Base-by-base conservation (phyloP, 2,888 invertebrate species). In the Nymphalis polychloros region DNA sequence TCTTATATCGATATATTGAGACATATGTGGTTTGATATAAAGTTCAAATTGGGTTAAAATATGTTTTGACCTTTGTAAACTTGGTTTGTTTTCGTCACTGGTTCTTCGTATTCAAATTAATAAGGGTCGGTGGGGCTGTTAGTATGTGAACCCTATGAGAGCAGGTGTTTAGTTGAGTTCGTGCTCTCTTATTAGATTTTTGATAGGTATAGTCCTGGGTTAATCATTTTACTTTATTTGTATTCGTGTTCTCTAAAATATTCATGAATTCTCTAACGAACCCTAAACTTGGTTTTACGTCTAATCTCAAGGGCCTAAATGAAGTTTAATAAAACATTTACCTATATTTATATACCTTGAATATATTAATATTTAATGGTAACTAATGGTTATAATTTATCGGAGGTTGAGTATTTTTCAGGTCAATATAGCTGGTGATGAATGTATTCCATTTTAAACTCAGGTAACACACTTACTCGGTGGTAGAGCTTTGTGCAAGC, bases 41-140 rank as follows among this genome's bases (percentile, higher is more conserved):
- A 64, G 67, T 55, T 66, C 20, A 67, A 63, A 55, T 59, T 72
- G 1, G 41, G 1, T 55, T 68, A 16, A 64, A 8, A 61, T 50
- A 23, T 49, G 49, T 20, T 59, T 65, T 65, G 59, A 13, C n/a
- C 41, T 13, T 46, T 57, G 59, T 31, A 65, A 27, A 35, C 31
- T 70, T 68, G 70, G 35, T 62, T 72, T 75, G 50, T 59, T 71
- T 69, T 69, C 62, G 68, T 71, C 75, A 75, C 74, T 66, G 71
- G 74, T 75, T 76, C 73, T 74, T 74, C 74, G 74, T 75, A 76
- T 78, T 77, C 76, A 76, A 76, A 75, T 74, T 72, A 72, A 73
- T 77, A 78, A 74, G 72, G 72, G 74, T 69, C 47, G 59, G 67
- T 67, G 35, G 65, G 75, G 19, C 50, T 19, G 78, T 64, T 77